Evolutionary conservation across 2,113 vertebrate genomes (phyloP).

Genomic region (Delphinapterus leucas): DNA sequence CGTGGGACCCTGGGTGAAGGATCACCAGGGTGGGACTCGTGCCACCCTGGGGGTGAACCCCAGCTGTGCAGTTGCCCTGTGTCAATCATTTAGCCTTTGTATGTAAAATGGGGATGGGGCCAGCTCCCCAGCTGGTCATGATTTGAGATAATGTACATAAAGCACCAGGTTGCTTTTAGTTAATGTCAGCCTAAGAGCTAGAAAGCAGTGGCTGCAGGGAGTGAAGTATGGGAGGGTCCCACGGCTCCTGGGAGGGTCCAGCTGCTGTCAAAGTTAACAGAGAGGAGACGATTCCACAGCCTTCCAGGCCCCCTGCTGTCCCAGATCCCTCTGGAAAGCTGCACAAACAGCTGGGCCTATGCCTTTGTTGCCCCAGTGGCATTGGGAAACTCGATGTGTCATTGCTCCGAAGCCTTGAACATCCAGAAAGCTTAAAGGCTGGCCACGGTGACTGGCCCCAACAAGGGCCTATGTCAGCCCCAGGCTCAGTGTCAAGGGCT

Average conservation of each 20-base stretch:
- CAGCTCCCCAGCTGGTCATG: background rate
- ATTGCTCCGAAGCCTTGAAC: background rate
- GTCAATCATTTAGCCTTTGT: slow-evolving; percentile 2
- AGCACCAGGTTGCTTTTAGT: background rate
- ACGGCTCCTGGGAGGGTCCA: background rate
- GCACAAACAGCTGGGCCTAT: background rate
- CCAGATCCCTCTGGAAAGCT: background rate
- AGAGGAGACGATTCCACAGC: background rate
- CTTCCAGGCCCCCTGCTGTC: background rate
- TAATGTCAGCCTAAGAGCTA: background rate
- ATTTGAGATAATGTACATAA: background rate
- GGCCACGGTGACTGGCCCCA: background rate
- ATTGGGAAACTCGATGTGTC: background rate
- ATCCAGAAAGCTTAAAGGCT: background rate
- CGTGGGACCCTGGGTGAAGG: background rate
- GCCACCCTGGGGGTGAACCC: background rate
- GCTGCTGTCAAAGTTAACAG: background rate
- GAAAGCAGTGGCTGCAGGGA: background rate
- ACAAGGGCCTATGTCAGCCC: background rate
- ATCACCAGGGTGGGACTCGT: background rate
- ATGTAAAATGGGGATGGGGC: background rate
- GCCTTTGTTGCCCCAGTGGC: background rate
- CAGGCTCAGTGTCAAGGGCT: background rate
- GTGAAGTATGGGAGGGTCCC: fast-evolving
- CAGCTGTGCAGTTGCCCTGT: background rate